These are phyloP conservation scores for Corella eumyota DNA, from an alignment of 23 tunicate genomes.

Conservation along the genomic window DNA sequence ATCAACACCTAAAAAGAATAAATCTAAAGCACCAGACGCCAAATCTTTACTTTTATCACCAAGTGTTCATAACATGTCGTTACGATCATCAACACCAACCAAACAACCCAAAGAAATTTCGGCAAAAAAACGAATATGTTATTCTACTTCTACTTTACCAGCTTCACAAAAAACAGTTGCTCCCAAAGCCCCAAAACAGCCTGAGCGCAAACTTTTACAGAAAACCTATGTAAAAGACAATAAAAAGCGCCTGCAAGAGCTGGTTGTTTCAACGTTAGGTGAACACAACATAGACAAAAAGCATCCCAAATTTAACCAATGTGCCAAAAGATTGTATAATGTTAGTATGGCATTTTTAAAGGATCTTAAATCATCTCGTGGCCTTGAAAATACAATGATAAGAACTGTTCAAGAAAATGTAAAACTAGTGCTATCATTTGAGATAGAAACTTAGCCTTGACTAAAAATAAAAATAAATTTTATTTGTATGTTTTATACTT, in stretches of 20 bases:
- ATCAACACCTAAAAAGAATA: conserved; percentile 42
- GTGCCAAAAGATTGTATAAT: conserved; percentile 30
- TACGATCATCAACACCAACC: conserved; percentile 28
- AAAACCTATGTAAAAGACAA: conserved; percentile 33
- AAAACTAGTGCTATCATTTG: conserved; percentile 29
- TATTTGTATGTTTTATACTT: too few species aligned
- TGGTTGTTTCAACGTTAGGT: conserved; percentile 10
- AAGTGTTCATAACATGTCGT: conserved; percentile 26
- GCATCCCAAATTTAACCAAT: conserved; percentile 21
- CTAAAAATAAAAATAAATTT: too few species aligned
- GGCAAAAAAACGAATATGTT: neutral
- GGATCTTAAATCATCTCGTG: conserved; percentile 54
- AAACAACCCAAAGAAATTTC: neutral
- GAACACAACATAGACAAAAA: conserved; percentile 11
- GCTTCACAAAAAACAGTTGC: neutral
- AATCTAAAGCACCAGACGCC: neutral
- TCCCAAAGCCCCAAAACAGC: neutral
- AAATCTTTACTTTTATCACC: conserved; percentile 5
- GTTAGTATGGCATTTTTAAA: conserved; percentile 65
- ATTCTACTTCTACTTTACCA: neutral
- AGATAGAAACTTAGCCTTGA: too few species aligned
- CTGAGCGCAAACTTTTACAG: conserved; percentile 4
- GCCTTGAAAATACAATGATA: conserved; percentile 43
- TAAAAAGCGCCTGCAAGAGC: conserved; percentile 35
- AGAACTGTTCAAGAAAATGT: conserved; percentile 51